Evolutionary conservation across 1,140 invertebrate genomes (phyloP).

Genomic region (Mylabris phalerata): DNA sequence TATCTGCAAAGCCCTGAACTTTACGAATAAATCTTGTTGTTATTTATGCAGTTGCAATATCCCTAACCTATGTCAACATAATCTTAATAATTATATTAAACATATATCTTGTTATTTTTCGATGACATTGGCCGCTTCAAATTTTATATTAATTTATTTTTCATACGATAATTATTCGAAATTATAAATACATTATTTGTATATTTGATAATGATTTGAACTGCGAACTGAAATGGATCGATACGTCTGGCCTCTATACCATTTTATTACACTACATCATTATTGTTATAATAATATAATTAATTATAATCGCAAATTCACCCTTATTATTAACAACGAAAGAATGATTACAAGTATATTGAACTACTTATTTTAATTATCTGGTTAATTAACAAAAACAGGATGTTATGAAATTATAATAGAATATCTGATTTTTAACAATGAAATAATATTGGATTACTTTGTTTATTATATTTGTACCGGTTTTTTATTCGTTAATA

Average conservation of each 20-base stretch:
- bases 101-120: constrained; percentile 13
- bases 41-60: constrained; percentile 13
- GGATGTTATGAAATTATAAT: too few relatives aligned
- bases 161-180: constrained; percentile 1
- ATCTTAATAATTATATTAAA: neutral
- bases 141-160: constrained; percentile 6
- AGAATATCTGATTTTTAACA: too few relatives aligned
- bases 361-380: too few relatives aligned
- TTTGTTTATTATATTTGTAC: too few relatives aligned
- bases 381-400: too few relatives aligned
- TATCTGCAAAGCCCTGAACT: constrained; percentile 18
- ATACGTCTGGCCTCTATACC: constrained; percentile 23
- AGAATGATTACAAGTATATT: too few relatives aligned
- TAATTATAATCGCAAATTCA: too few relatives aligned
- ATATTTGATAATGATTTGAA: constrained; percentile 15
- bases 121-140: constrained; percentile 10
- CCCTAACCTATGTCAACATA: constrained; percentile 20
- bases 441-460: neutral
- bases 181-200: constrained; percentile 14
- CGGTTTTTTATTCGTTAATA: too few relatives aligned
- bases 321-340: too few relatives aligned
- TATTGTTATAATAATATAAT: too few relatives aligned
- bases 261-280: neutral
- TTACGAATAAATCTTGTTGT: constrained; percentile 17
- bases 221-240: constrained; percentile 17